Conservation (phyloP, 2,888 invertebrate species). For the Eurois occulta region DNA sequence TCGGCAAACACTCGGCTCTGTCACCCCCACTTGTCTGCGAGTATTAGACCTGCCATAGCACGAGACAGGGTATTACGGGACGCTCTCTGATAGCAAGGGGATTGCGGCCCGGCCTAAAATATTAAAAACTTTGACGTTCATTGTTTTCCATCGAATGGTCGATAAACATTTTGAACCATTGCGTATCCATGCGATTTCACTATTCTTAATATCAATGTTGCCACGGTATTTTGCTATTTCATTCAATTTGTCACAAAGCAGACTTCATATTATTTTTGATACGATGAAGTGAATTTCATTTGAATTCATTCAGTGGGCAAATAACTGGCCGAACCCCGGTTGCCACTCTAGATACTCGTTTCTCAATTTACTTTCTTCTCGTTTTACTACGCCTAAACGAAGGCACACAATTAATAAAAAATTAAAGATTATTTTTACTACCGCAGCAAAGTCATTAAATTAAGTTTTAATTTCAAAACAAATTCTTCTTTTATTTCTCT, state of each 20-base stretch:
- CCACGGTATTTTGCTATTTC: constrained; percentile 14
- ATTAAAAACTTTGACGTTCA: constrained; percentile 44
- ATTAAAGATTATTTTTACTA: constrained; percentile 12
- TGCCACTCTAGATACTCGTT: constrained; percentile 34
- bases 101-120: constrained; percentile 24
- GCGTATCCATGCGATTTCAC: constrained; percentile 7
- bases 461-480: constrained; percentile 13
- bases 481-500: constrained; percentile 1
- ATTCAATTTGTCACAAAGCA: constrained; percentile 23
- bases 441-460: constrained; percentile 2
- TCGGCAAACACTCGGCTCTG: constrained; percentile 82
- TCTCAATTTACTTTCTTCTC: constrained; percentile 45
- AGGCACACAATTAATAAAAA: constrained; percentile 16
- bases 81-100: constrained; percentile 47
- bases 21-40: constrained; percentile 71
- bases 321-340: constrained; percentile 45
- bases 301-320: constrained; percentile 48
- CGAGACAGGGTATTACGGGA: constrained; percentile 63
- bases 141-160: constrained; percentile 34
- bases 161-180: constrained; percentile 30
- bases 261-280: constrained; percentile 30
- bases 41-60: constrained; percentile 61
- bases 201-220: neutral
- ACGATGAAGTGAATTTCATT: constrained; percentile 52
- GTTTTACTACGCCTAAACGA: constrained; percentile 16